These are phyloP conservation scores for Drosophila fungiperda DNA, from an alignment of 2,888 invertebrate species.

Conservation along the genomic window DNA sequence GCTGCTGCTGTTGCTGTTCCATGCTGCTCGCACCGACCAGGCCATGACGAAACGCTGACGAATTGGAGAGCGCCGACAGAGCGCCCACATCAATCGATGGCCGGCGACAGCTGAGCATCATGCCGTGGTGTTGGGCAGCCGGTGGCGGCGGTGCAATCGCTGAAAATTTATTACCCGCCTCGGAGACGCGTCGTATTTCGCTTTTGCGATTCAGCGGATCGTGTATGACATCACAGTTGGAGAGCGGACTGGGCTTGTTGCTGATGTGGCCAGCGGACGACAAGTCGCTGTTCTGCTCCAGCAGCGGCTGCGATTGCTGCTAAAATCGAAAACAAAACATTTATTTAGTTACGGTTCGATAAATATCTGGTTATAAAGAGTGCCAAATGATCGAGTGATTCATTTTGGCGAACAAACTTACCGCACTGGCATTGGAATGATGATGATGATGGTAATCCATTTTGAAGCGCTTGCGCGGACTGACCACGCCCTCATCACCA, in stretches of 20 bases:
- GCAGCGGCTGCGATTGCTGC: conserved; percentile 60
- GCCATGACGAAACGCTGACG: conserved; percentile 73
- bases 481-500: conserved; percentile 88
- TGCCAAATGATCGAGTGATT: conserved; percentile 2
- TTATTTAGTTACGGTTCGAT: neutral
- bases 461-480: conserved; percentile 89
- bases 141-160: conserved; percentile 67
- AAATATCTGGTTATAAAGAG: neutral
- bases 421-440: conserved; percentile 83
- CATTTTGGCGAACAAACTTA: conserved; percentile 59
- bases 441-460: conserved; percentile 87
- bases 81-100: conserved; percentile 86
- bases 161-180: conserved; percentile 78
- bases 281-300: conserved; percentile 51
- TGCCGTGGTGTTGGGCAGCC: conserved; percentile 59
- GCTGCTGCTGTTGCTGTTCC: conserved; percentile 69
- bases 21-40: conserved; percentile 75
- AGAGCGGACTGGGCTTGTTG: conserved; percentile 74
- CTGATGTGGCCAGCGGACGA: conserved; percentile 47
- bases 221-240: conserved; percentile 85
- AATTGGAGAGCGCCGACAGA: conserved; percentile 67
- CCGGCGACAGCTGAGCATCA: conserved; percentile 85
- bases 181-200: conserved; percentile 87
- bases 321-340: conserved; percentile 3
- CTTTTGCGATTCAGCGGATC: conserved; percentile 83